Base-by-base conservation (phyloP, 2,113 vertebrate species). In the Diadophis punctatus region DNA sequence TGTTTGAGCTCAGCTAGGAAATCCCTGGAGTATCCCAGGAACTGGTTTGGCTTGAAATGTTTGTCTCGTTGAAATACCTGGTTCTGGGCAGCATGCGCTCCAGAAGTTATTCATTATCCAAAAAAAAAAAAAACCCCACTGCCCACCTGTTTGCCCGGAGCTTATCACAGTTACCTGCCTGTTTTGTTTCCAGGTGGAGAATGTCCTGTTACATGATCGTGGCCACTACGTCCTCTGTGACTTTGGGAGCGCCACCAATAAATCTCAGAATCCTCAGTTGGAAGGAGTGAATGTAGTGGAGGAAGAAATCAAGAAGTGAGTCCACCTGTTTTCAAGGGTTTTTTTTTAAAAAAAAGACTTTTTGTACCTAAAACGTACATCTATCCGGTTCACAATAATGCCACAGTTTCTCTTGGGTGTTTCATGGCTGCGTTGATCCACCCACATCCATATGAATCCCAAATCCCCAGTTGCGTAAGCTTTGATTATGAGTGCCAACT, bases 141-240 rank as follows among this genome's bases (percentile, higher is more conserved):
- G 53, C 25, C 7, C 48, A 1, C 56, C 46, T 49, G 43, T 49
- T 56, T 85, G 39, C 6, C 89, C 39, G 48, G 25, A 43, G 34
- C 18, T 90, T 84, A 51, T 63, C 60, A 9, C 4, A 12, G 53
- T 11, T 30, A 16, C 85, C 20, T 23, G 86, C n/a, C 88, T 23
- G 1, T 63, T 55, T 14, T 95, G 90, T 96, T 94, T 91, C 11
- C 93, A 99, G 99, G 99, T 99, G 95, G 99, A 99, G 96, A 99
- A 99, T 96, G 99, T 99, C 96, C 97, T 99, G 93, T 98, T 99
- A 51, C 99, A 99, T 18, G 99, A 99, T 93, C 98, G 98, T 89
- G 99, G 99, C 94, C 99, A 99, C 95, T 99, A 99, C 0, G 99
- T 99, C 91, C 98, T 99, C 56, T 99, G 99, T 97, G 99, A 99